Evolutionary conservation across 92 coral and sea anemone genomes (phyloP), one percentile per base, ranked within the genome.

Genomic region (Epizoanthus illoricatus): DNA sequence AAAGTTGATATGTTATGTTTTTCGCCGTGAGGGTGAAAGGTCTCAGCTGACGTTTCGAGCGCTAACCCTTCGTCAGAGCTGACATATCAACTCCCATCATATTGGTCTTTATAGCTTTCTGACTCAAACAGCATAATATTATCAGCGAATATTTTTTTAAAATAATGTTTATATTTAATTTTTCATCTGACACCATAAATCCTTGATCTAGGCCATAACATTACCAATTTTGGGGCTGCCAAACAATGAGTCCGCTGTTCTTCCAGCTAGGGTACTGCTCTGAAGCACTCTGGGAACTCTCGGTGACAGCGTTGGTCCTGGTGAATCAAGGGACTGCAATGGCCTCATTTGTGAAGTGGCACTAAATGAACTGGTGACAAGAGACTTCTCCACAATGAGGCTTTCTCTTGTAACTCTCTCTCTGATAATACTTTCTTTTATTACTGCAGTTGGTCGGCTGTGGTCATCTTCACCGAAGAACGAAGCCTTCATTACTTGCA

Each of bases 401-500:
- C 80, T 65, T 65, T 91, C 91, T 55, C 21, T 24, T 21, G 18
- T 16, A 45, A 20, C 40, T 20, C 80, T 76, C 28, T 68, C 75
- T 10, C 20, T 69, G 19, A 43, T 41, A 60, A 82, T n/a, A 15
- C 19, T 19, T 3, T 84, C 80, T 36, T 55, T 84, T 62, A 68
- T 64, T 39, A 64, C 73, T 21, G 65, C 24, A 17, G 86, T 75
- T 39, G 80, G 42, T 4, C 73, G 68, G 0, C 61, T 74, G 43
- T 90, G 91, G 36, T 90, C 83, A 75, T 90, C 91, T 16, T 93
- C 94, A 13, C 96, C 97, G 79, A 97, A 97, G 89, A 97, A 91
- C 7, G 99, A 97, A 7, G 99, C 99, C 73, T 97, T 97, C 99
- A 97, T 97, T 81, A 97, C 97, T 70, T 97, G 99, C 93, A 92